A percentile compares a stretch with the other conserved stretches of the same genome.
Evolutionary conservation across 2,888 invertebrate genomes (phyloP).

Genomic region (Calliscelio sp.): DNA sequence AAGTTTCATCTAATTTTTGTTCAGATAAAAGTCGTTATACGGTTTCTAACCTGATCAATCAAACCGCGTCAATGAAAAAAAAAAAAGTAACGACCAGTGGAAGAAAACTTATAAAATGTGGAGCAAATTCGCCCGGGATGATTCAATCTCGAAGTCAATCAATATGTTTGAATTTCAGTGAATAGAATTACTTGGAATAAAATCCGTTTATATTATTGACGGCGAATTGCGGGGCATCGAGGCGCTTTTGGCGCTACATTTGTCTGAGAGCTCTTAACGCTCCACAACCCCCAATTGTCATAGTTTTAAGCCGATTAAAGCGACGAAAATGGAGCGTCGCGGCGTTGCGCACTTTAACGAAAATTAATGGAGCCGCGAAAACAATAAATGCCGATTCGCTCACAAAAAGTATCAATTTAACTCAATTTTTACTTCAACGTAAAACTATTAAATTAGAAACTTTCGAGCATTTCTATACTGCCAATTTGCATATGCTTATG

Average conservation of each 20-base stretch:
- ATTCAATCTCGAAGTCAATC: constrained; percentile 52
- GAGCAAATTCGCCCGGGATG: constrained; percentile 22
- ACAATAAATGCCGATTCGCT: not conserved
- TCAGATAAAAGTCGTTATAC: constrained; percentile 7
- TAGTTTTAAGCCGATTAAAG: constrained; percentile 58
- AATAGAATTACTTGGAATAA: constrained; percentile 52
- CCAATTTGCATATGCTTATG: not conserved
- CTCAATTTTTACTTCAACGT: no score
- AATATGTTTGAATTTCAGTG: constrained; percentile 50
- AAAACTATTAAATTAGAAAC: no score
- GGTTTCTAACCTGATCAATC: constrained; percentile 32
- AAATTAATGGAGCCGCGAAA: no score
- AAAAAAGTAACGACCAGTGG: not conserved
- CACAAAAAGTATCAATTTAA: not conserved
- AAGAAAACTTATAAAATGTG: constrained; percentile 10
- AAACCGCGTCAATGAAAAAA: constrained; percentile 17
- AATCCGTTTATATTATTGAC: constrained; percentile 56
- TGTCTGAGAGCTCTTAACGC: constrained; percentile 33
- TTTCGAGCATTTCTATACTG: no score
- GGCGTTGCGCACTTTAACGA: not conserved
- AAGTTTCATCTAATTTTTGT: constrained; percentile 6
- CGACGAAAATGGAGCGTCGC: constrained; percentile 30
- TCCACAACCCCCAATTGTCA: constrained; percentile 37
- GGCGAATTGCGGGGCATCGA: constrained; percentile 18
- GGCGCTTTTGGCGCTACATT: constrained; percentile 30